A percentile compares a stretch with the other conserved stretches of the same genome.
Conservation (phyloP, 2,888 invertebrate species). For the Himalopsyche kuldschensis region DNA sequence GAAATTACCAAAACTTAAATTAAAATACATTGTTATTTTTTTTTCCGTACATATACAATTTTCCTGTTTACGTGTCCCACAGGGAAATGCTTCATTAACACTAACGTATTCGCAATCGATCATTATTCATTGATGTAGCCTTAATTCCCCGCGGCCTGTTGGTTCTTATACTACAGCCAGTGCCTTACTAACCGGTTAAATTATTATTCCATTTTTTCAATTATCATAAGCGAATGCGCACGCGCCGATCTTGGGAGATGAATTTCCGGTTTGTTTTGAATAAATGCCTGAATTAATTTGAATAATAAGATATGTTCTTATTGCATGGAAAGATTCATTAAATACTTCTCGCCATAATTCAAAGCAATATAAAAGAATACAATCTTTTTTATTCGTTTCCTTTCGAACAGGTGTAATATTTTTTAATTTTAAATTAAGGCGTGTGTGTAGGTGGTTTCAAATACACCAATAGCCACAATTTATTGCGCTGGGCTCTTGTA, state of each 20-base stretch:
- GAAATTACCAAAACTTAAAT: no score
- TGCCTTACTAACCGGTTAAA: slow-evolving; percentile 20
- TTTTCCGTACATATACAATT: background rate
- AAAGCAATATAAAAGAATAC: background rate
- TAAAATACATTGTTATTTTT: background rate
- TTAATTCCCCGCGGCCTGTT: background rate
- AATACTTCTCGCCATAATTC: slow-evolving; percentile 12
- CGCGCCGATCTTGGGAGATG: slow-evolving; percentile 39
- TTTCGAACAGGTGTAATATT: background rate
- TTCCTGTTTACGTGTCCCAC: background rate
- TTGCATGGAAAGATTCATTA: slow-evolving; percentile 2
- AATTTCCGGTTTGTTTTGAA: slow-evolving; percentile 40
- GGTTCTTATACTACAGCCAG: background rate
- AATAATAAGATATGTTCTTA: slow-evolving; percentile 29
- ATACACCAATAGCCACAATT: background rate
- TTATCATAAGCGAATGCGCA: slow-evolving; percentile 40
- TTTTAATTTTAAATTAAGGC: background rate
- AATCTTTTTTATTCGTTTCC: background rate
- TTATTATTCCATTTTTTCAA: slow-evolving; percentile 32
- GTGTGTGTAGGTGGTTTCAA: background rate
- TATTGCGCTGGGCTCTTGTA: background rate
- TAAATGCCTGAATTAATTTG: slow-evolving; percentile 39
- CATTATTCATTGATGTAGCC: background rate
- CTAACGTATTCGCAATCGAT: background rate
- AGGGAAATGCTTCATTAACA: background rate